These are phyloP conservation scores for Heterodera filipjevi DNA, from an alignment of 2,888 invertebrate genomes.

Conservation along the genomic window DNA sequence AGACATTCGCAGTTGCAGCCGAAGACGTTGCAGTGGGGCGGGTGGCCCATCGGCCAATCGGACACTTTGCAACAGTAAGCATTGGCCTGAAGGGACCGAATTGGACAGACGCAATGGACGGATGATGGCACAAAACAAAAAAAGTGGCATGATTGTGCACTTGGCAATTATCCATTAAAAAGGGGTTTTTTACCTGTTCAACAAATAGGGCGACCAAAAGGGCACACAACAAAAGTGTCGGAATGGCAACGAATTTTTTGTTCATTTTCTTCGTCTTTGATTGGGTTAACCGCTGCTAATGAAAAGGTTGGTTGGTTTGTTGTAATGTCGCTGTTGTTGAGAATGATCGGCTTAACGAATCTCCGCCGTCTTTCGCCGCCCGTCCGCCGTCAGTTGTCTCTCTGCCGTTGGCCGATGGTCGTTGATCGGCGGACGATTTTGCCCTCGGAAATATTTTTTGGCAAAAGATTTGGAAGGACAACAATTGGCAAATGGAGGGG, in stretches of 20 bases:
- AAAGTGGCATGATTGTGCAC: too few relatives aligned
- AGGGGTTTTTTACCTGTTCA: background rate
- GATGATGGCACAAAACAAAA: too few relatives aligned
- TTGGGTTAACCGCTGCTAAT: background rate
- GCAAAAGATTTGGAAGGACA: background rate
- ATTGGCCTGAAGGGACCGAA: background rate
- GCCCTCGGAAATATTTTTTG: background rate
- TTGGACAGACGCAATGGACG: background rate
- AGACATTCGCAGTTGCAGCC: slow-evolving; percentile 27
- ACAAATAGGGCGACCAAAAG: background rate
- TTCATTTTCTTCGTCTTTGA: background rate
- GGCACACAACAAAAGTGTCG: background rate
- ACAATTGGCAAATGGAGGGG: too few relatives aligned
- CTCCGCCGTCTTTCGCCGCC: background rate
- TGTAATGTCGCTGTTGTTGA: background rate
- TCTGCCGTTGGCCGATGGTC: background rate
- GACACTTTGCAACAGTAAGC: slow-evolving; percentile 22
- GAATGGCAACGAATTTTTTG: background rate
- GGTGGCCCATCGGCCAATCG: slow-evolving; percentile 9
- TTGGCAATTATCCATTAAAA: background rate
- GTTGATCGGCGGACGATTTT: background rate
- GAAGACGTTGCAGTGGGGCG: slow-evolving; percentile 18
- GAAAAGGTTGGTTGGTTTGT: background rate
- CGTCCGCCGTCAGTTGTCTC: background rate
- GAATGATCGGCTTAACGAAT: background rate